These are phyloP conservation scores for Villa cingulata DNA, from an alignment of 2,888 invertebrate genomes.

Conservation along the genomic window DNA sequence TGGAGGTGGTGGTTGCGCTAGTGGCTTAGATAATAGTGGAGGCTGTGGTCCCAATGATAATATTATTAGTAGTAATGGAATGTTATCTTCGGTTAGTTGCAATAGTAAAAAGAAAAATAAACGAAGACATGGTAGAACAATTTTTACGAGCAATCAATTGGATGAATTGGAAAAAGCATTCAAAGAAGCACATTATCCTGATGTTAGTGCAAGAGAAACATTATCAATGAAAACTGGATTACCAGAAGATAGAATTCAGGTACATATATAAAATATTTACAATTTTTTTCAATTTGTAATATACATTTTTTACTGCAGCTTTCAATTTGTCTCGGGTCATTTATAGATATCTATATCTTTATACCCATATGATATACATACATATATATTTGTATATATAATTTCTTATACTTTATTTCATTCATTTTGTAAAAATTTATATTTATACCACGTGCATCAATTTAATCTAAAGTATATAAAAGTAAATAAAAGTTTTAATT, in stretches of 20 bases:
- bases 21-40: conserved; percentile 18
- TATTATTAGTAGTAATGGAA: not conserved
- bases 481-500: no score
- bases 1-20: conserved; percentile 18
- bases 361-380: no score
- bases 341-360: no score
- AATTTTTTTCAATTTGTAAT: no score
- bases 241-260: conserved; percentile 89
- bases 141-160: conserved; percentile 98
- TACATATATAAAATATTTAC: conserved; percentile 33
- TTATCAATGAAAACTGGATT: conserved; percentile 82
- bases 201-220: conserved; percentile 94
- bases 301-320: no score
- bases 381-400: no score
- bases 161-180: conserved; percentile 99
- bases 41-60: conserved; percentile 15
- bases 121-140: conserved; percentile 88
- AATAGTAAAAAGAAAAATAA: conserved; percentile 93
- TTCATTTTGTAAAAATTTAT: no score
- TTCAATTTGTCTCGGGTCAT: no score
- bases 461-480: no score
- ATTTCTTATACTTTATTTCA: no score
- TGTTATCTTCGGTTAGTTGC: conserved; percentile 38
- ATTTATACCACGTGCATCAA: no score
- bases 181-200: conserved; percentile 98